These are phyloP conservation scores for Cheilosia vernalis DNA, from an alignment of 2,888 invertebrate genomes.

Conservation along the genomic window DNA sequence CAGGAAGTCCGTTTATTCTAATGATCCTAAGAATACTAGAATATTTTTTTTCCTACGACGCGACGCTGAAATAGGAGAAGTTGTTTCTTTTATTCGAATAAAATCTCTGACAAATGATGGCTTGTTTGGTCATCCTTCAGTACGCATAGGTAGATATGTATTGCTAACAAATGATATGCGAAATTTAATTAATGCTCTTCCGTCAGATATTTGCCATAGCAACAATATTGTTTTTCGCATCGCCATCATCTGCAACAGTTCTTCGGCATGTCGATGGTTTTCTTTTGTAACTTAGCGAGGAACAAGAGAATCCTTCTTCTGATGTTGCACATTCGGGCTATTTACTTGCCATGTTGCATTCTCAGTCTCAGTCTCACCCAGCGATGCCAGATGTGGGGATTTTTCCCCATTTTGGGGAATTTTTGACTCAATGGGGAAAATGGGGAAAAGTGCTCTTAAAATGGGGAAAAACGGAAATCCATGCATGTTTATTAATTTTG, in stretches of 20 bases:
- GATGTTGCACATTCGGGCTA: constrained; percentile 63
- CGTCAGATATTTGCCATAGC: constrained; percentile 41
- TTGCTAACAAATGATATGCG: constrained; percentile 54
- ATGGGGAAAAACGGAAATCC: no score
- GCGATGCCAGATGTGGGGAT: no score
- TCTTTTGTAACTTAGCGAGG: constrained; percentile 6
- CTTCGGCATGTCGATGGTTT: neutral
- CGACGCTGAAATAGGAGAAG: constrained; percentile 24
- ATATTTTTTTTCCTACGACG: neutral
- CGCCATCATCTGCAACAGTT: constrained; percentile 19
- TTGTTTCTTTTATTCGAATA: no score
- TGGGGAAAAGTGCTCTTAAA: no score
- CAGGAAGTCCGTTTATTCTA: constrained; percentile 53
- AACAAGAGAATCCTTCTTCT: constrained; percentile 57
- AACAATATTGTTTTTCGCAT: constrained; percentile 29
- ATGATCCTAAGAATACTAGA: constrained; percentile 40
- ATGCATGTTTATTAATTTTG: no score
- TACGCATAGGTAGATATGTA: neutral
- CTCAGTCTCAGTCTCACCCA: constrained; percentile 58
- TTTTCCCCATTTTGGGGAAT: no score
- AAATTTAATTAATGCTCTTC: constrained; percentile 65
- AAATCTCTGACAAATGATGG: constrained; percentile 58
- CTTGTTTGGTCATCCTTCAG: neutral
- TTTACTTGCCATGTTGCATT: constrained; percentile 59
- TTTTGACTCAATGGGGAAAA: no score